Percentiles rank a stretch among this genome's conserved stretches.
Conservation (phyloP, 2,113 vertebrate genomes). For the Rhodinocichla rosea region DNA sequence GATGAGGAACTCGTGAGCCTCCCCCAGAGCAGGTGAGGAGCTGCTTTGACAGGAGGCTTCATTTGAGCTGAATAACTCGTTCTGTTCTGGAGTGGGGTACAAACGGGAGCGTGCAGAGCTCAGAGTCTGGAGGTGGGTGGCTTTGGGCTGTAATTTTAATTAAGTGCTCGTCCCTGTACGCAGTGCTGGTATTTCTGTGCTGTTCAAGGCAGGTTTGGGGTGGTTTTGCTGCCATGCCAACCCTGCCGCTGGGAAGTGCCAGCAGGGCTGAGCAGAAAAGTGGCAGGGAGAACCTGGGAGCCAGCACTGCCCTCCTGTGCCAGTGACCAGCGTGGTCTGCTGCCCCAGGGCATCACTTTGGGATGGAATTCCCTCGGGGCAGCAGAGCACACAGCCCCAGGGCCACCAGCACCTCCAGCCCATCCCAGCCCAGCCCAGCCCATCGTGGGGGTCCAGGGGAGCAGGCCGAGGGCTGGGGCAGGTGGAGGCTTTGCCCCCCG, state of each 20-base stretch:
- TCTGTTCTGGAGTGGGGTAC: background rate
- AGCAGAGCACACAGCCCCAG: background rate
- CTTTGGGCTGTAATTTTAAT: background rate
- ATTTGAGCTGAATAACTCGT: rapidly evolving
- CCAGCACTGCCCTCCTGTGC: rapidly evolving
- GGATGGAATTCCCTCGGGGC: background rate
- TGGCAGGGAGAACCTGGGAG: too few species aligned
- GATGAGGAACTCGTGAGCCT: background rate
- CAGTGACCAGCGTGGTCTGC: rapidly evolving
- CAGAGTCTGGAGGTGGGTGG: background rate
- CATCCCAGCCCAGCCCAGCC: background rate
- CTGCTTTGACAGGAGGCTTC: background rate
- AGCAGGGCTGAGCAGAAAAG: rapidly evolving
- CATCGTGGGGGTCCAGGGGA: rapidly evolving
- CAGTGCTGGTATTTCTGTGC: background rate
- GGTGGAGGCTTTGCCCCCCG: rapidly evolving
- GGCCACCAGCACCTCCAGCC: background rate
- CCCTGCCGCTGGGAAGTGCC: background rate
- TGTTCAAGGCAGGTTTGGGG: background rate
- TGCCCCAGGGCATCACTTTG: rapidly evolving
- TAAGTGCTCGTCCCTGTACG: background rate
- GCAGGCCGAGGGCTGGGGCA: rapidly evolving
- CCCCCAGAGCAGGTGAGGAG: background rate
- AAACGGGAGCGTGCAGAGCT: background rate
- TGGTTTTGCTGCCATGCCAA: background rate